Conservation (phyloP, 2,797 vertebrate genomes). For the Cyclopterus lumpus region DNA sequence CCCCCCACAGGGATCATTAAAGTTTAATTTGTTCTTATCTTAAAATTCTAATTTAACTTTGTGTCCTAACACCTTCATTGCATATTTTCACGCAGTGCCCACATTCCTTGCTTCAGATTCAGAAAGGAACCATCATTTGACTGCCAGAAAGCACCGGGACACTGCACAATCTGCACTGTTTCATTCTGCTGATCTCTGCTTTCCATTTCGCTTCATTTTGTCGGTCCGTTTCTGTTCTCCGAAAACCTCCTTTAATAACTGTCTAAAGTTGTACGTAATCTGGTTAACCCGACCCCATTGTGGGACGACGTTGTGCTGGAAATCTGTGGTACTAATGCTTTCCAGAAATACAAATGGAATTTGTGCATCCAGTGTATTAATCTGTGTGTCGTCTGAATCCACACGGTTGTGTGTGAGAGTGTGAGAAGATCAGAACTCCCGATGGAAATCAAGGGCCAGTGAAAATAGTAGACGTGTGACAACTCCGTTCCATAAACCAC, state of each 20-base stretch:
- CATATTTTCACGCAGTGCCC: conserved; percentile 65
- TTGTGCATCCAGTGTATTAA: conserved; percentile 51
- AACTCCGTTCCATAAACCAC: conserved; percentile 62
- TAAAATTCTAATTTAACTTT: conserved; percentile 58
- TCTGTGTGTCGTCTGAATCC: conserved; percentile 35
- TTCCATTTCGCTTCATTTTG: conserved; percentile 5
- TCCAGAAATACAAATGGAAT: conserved; percentile 46
- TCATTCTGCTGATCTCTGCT: conserved; percentile 32
- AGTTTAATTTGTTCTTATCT: conserved; percentile 53
- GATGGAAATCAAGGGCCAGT: conserved; percentile 65
- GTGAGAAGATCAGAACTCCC: conserved; percentile 61
- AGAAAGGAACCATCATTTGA: conserved; percentile 26
- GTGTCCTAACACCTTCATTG: conserved; percentile 60
- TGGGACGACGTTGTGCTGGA: conserved; percentile 5
- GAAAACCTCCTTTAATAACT: conserved; percentile 25
- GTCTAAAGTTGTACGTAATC: conserved; percentile 44
- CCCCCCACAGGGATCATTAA: conserved; percentile 58
- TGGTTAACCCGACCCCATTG: conserved; percentile 53
- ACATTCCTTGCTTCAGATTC: conserved; percentile 47
- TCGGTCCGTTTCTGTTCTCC: neutral
- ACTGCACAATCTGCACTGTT: conserved; percentile 36
- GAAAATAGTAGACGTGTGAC: conserved; percentile 63
- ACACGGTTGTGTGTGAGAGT: conserved; percentile 19
- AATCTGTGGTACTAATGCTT: conserved; percentile 45
- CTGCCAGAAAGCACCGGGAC: conserved; percentile 48